Evolutionary conservation across 2,113 vertebrate genomes (phyloP).

Genomic region (Microcebus murinus): DNA sequence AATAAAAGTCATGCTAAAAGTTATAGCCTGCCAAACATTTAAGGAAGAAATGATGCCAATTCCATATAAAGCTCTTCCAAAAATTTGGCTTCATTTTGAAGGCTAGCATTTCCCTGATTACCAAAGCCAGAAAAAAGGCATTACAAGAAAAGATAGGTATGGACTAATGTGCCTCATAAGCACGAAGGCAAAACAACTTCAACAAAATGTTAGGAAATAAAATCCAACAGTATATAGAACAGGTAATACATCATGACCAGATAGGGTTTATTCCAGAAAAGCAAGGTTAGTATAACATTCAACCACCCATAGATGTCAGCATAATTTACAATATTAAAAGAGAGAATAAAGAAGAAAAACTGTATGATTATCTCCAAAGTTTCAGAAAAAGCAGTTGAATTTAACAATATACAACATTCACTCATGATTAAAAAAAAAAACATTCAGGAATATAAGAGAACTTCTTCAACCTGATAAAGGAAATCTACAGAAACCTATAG

Average conservation of each 20-base stretch:
- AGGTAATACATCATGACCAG: not conserved
- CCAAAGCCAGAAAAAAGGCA: not conserved
- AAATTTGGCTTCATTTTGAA: slow-evolving; percentile 18
- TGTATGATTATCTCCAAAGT: not conserved
- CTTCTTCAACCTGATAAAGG: not conserved
- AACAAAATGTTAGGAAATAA: not conserved
- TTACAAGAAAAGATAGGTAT: not conserved
- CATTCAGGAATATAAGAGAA: not conserved
- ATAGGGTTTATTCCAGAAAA: not conserved
- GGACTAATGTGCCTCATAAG: not conserved
- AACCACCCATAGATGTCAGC: not conserved
- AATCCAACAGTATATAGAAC: not conserved
- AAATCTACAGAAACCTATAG: not conserved
- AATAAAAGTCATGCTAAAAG: not conserved
- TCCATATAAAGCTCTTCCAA: not conserved
- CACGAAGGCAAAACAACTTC: not conserved
- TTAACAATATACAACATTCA: not conserved
- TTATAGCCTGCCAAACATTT: not conserved
- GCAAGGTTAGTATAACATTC: not conserved
- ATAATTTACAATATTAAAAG: not conserved
- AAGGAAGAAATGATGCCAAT: not conserved
- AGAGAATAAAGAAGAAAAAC: not conserved
- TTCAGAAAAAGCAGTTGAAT: not conserved
- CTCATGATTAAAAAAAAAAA: not conserved
- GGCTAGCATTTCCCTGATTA: not conserved